Conservation (phyloP, 1,140 invertebrate species). For the Drosophila mauritiana region DNA sequence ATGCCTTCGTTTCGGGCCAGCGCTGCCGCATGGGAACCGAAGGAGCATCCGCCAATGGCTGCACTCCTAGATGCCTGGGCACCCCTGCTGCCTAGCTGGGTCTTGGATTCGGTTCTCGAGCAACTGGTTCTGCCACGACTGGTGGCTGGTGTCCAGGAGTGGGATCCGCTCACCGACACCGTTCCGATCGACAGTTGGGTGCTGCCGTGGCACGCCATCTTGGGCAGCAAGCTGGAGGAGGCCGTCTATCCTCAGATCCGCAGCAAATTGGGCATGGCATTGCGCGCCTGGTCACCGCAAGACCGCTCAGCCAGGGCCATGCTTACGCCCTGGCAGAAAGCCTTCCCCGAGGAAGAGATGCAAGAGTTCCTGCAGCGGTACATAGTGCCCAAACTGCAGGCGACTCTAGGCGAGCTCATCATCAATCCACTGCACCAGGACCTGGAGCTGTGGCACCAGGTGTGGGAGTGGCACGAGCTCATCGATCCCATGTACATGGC, state of each 20-base stretch:
- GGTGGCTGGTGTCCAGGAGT: constrained; percentile 92
- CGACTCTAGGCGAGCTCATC: constrained; percentile 89
- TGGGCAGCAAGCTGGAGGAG: constrained; percentile 88
- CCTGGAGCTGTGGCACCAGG: constrained; percentile 91
- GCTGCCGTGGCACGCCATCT: constrained; percentile 92
- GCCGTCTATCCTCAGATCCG: constrained; percentile 96
- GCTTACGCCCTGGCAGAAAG: constrained; percentile 95
- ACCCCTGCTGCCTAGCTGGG: constrained; percentile 92
- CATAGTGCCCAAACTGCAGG: constrained; percentile 95
- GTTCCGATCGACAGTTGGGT: constrained; percentile 98
- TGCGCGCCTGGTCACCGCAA: constrained; percentile 96
- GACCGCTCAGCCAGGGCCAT: constrained; percentile 96
- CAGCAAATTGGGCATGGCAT: constrained; percentile 94
- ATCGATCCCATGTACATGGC: constrained; percentile 90
- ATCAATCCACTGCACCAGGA: constrained; percentile 95
- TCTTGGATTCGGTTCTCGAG: constrained; percentile 92
- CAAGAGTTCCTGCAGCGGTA: constrained; percentile 94
- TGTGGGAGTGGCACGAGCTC: constrained; percentile 94
- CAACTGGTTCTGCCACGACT: constrained; percentile 93
- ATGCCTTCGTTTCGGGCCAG: constrained; percentile 88
- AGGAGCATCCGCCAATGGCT: constrained; percentile 90
- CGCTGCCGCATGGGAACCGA: constrained; percentile 88
- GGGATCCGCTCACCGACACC: constrained; percentile 97
- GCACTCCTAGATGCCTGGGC: constrained; percentile 93
- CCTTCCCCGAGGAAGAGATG: constrained; percentile 93